These are phyloP conservation scores for Macrobrachium rosenbergii DNA, from an alignment of 1,140 invertebrate genomes.

Conservation along the genomic window DNA sequence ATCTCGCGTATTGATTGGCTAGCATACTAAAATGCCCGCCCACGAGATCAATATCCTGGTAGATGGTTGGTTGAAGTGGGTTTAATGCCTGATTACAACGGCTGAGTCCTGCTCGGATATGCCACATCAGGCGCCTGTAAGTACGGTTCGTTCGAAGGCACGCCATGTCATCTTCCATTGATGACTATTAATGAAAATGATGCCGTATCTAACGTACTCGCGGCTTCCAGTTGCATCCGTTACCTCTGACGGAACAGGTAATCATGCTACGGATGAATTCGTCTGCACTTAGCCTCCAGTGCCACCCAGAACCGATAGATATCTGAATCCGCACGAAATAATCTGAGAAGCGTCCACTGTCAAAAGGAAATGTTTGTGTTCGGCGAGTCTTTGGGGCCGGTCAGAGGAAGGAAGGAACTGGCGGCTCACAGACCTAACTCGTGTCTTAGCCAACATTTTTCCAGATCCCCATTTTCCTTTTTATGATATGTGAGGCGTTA, in stretches of 20 bases:
- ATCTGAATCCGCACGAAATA: not conserved
- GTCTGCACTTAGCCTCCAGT: too few relatives aligned
- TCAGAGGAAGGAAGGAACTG: constrained; percentile 49
- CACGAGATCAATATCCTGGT: constrained; percentile 61
- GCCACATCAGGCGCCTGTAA: constrained; percentile 37
- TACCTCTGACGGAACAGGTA: too few relatives aligned
- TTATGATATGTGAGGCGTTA: not conserved
- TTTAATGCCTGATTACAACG: constrained; percentile 64
- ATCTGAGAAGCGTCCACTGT: not conserved
- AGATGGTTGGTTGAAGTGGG: constrained; percentile 63
- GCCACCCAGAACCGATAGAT: too few relatives aligned
- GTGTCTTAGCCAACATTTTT: constrained; percentile 49
- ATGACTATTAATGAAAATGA: not conserved
- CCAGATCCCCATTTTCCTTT: constrained; percentile 23
- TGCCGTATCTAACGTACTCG: too few relatives aligned
- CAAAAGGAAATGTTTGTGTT: not conserved
- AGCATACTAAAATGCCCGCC: constrained; percentile 14
- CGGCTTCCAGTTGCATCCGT: too few relatives aligned
- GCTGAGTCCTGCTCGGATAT: constrained; percentile 51
- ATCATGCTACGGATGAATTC: too few relatives aligned
- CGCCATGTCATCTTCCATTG: not conserved
- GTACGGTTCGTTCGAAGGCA: constrained; percentile 26
- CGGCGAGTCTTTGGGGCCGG: not conserved
- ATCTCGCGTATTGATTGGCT: constrained; percentile 24
- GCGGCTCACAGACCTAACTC: constrained; percentile 41